Evolutionary conservation across 2,888 invertebrate species (phyloP), one percentile per base, ranked within the genome.

Genomic region (Scaptomyza flava): DNA sequence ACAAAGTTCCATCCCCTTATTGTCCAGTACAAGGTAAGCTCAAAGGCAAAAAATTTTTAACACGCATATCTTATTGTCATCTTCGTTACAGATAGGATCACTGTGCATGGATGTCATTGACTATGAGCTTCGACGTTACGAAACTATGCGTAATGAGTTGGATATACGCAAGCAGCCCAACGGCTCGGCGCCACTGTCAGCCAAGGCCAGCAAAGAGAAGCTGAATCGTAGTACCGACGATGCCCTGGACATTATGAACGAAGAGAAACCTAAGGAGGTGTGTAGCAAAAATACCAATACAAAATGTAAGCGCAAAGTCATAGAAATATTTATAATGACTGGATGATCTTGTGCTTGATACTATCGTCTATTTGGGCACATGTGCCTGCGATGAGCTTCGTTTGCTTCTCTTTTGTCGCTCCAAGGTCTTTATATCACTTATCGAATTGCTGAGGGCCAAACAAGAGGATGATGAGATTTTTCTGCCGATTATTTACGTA

Each of bases 401-500:
- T 90, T 97, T 98, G 8, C 94, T 94, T 81, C 93, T 96, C 79
- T 93, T 98, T 77, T 96, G 96, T 87, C 95, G 96, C 83, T 95
- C 96, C 47, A 96, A 96, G 82, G 95, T 97, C 75, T 94, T 97
- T 45, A 93, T 94, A 59, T 94, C 95, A 63, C 94, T 99, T 27
- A 97, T 99, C 65, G 96, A 97, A 89, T 93, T 98, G 70, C 93
- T 99, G 70, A 98, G 98, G 92, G 96, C 96, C 69, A 96, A 98
- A 89, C 99, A 99, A 93, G 98, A 98, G 89, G 99, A 99, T 92
- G 99, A 99, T 93, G 99, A 99, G 93, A 96, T 99, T 91, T 98
- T 99, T 66, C 94, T 99, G 86, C 99, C 99, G 93, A 98, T 99
- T 66, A 96, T 98, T 68, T 99, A 96, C 92, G 96, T 98, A 59